Base-by-base conservation (phyloP, 1,140 invertebrate genomes). In the Drosophila mauritiana region DNA sequence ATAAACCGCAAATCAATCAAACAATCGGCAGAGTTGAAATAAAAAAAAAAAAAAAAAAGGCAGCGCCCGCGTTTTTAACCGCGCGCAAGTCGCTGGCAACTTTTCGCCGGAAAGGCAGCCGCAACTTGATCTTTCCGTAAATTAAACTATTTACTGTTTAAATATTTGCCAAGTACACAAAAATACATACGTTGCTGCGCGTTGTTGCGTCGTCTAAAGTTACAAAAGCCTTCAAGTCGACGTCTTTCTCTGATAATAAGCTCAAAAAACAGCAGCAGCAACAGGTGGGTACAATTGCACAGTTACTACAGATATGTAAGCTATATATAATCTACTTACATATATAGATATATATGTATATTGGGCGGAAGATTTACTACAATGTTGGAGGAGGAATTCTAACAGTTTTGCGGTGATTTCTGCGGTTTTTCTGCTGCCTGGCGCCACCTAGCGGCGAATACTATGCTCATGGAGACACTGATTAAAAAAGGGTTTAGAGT, bases 1-100 rank as follows among this genome's bases (percentile, higher is more conserved):
- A 62, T 39, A 74, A 78, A 84, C 80, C 80, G 52, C 80, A 84
- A 84, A 43, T 83, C 80, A 83, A 83, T 80, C 80, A 78, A 81
- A 70, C 34, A 39, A 55, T 53, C 51, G 27, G 27, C 31, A 34
- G 48, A 46, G 12, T 46, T 20, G 43, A n/a, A 31, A 31, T 8
- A 31, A 31, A 25, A 27, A 10, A 69, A 31, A 31, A 31, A 27
- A 25, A 27, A n/a, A 69, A 69, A 10, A n/a, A 27, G 13, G 25
- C 13, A 10, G 46, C 46, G 31, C 11, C 34, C 64, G 61, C 62
- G n/a, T 53, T 54, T 53, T 48, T 54, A 67, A 67, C 48, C 72
- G 46, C 72, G 36, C 20, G 22, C 52, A 57, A 52, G 39, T 49
- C 52, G 13, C 59, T 27, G 12, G 27, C 52, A 27, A 63, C 58